Evolutionary conservation across 2,797 vertebrate species (phyloP).

Genomic region (Diceros bicornis): DNA sequence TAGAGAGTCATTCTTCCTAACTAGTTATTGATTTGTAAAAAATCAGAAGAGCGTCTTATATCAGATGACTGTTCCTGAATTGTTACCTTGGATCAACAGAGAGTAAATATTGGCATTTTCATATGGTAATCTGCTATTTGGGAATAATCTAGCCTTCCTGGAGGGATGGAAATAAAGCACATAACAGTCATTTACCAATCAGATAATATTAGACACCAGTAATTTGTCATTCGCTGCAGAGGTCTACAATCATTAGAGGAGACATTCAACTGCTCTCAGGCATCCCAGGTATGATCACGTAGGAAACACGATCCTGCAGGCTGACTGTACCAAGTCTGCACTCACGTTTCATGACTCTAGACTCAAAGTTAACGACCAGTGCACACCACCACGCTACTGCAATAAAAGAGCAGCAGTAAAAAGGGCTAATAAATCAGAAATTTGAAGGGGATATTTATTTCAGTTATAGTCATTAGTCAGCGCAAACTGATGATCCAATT

Average conservation of each 20-base stretch:
- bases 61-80: conserved; percentile 63
- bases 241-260: conserved; percentile 63
- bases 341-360: conserved; percentile 39
- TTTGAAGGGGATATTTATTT: conserved; percentile 85
- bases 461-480: conserved; percentile 79
- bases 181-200: conserved; percentile 69
- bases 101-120: conserved; percentile 80
- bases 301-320: background rate
- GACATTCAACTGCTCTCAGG: conserved; percentile 35
- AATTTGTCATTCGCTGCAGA: conserved; percentile 67
- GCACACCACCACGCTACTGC: conserved; percentile 64
- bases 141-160: conserved; percentile 72
- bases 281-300: background rate
- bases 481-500: conserved; percentile 77
- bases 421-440: conserved; percentile 86
- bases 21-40: conserved; percentile 71
- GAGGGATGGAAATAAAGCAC: conserved; percentile 63
- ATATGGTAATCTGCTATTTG: conserved; percentile 73
- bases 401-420: conserved; percentile 65
- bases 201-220: conserved; percentile 68
- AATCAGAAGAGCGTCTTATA: conserved; percentile 50
- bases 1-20: conserved; percentile 72
- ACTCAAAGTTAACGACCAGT: conserved; percentile 65
- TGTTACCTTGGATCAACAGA: conserved; percentile 72
- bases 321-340: background rate